phyloP scores from a whole-genome alignment of 2,113 vertebrate genomes.

The Cyprinodon brontotheroides region DNA sequence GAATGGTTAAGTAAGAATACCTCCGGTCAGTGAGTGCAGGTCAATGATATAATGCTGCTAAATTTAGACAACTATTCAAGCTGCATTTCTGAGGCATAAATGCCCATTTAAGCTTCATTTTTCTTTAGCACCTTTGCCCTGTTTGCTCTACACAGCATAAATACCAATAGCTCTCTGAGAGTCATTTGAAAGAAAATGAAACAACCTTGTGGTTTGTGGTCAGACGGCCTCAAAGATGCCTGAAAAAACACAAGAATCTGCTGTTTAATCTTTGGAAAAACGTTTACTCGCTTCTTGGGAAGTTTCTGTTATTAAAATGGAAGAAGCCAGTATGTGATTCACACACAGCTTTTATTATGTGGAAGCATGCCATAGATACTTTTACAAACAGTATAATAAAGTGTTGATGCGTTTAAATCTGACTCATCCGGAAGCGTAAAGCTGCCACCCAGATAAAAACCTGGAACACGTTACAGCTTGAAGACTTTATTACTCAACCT shows the following conservation, averaged over 20 bases:
- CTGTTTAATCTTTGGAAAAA: conserved; percentile 44
- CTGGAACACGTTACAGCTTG: too few relatives aligned
- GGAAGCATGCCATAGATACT: background rate
- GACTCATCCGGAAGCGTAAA: background rate
- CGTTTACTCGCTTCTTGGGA: conserved; percentile 27
- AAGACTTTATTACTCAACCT: too few relatives aligned
- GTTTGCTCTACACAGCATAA: conserved; percentile 5
- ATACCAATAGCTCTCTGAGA: conserved; percentile 4
- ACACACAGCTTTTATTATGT: background rate
- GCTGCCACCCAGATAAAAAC: too few relatives aligned
- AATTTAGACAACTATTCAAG: background rate
- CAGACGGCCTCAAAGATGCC: conserved; percentile 37
- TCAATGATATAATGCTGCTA: background rate
- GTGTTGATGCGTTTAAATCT: background rate
- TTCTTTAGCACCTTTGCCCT: background rate
- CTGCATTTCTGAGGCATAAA: background rate
- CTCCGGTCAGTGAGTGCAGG: background rate
- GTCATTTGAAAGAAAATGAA: conserved; percentile 47
- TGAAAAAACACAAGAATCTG: conserved; percentile 41
- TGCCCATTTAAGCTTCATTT: background rate
- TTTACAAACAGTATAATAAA: background rate
- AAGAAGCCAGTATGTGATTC: background rate
- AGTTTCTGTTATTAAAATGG: conserved; percentile 35
- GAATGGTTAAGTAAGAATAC: background rate
- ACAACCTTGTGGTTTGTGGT: conserved; percentile 43